A percentile compares a stretch with the other conserved stretches of the same genome.
Evolutionary conservation across 92 coral and sea anemone genomes (phyloP).

Genomic region (Epizoanthus ramosus): DNA sequence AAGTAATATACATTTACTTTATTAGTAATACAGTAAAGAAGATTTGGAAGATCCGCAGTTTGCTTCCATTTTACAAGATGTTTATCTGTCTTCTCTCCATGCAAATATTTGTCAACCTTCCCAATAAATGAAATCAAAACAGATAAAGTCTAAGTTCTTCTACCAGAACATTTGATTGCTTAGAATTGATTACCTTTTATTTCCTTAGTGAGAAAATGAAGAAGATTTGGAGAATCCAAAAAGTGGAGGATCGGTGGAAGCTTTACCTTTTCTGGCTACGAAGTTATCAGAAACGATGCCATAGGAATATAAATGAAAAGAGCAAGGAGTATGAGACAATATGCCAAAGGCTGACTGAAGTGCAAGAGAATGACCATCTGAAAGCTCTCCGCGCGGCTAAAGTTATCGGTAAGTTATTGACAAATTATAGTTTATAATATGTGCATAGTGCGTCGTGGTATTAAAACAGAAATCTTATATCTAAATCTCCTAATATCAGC

Average conservation of each 20-base stretch:
- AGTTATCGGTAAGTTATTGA: slow-evolving; percentile 66
- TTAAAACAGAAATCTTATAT: neutral
- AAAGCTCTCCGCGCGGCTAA: slow-evolving; percentile 68
- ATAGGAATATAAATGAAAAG: slow-evolving; percentile 46
- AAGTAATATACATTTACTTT: too few species aligned
- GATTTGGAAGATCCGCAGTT: slow-evolving; percentile 13
- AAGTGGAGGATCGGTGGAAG: slow-evolving; percentile 53
- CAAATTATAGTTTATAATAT: too few species aligned
- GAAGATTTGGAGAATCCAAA: slow-evolving; percentile 31
- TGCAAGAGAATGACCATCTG: slow-evolving; percentile 62
- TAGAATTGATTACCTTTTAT: neutral
- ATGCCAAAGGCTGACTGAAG: slow-evolving; percentile 69
- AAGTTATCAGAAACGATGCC: slow-evolving; percentile 53
- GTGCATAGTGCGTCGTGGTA: too few species aligned
- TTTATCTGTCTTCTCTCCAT: neutral
- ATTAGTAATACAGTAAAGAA: slow-evolving; percentile 2
- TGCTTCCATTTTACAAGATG: too few species aligned
- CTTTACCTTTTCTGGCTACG: slow-evolving; percentile 75
- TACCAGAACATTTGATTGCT: neutral
- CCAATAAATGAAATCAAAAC: too few species aligned
- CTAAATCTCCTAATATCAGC: too few species aligned
- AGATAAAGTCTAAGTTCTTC: neutral
- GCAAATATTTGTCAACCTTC: too few species aligned
- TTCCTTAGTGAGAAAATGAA: slow-evolving; percentile 16
- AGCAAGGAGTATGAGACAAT: slow-evolving; percentile 48